phyloP scores from a whole-genome alignment of 1,140 invertebrate genomes.

The Dufourea novaeangliae region DNA sequence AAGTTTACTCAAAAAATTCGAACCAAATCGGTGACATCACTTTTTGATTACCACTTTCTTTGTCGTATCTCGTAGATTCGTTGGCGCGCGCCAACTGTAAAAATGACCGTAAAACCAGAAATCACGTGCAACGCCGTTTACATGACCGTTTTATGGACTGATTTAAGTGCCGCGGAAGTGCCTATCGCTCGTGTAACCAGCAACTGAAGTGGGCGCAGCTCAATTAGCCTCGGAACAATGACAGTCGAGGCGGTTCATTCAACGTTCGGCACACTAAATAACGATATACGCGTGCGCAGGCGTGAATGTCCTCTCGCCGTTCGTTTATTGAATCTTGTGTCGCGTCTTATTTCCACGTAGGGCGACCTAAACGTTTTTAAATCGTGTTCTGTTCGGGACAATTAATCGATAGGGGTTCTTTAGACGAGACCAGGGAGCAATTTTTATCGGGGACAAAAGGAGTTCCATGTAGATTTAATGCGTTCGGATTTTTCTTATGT shows the following conservation, averaged over 20 bases:
- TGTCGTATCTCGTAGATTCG: not conserved
- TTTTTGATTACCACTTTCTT: no score
- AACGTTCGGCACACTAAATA: slow-evolving; percentile 44
- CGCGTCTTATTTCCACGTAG: slow-evolving; percentile 23
- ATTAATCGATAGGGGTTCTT: not conserved
- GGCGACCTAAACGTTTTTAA: slow-evolving; percentile 21
- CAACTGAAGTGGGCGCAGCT: slow-evolving; percentile 55
- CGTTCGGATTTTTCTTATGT: not conserved
- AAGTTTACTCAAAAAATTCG: no score
- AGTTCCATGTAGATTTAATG: not conserved
- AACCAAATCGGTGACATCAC: no score
- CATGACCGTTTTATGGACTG: slow-evolving; percentile 47
- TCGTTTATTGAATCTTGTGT: slow-evolving; percentile 35
- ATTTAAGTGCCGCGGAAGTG: slow-evolving; percentile 53
- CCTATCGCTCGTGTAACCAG: slow-evolving; percentile 40
- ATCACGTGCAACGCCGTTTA: slow-evolving; percentile 50
- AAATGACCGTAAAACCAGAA: slow-evolving; percentile 52
- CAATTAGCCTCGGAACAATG: slow-evolving; percentile 56
- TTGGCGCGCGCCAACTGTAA: slow-evolving; percentile 34
- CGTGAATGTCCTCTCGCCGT: no score
- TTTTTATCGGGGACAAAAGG: not conserved
- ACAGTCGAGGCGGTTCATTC: slow-evolving; percentile 54
- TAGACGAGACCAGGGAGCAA: not conserved
- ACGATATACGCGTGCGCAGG: slow-evolving; percentile 23
- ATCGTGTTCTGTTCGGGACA: slow-evolving; percentile 7